phyloP scores from a whole-genome alignment of 2,888 invertebrate genomes.

The Fragum sueziense region DNA sequence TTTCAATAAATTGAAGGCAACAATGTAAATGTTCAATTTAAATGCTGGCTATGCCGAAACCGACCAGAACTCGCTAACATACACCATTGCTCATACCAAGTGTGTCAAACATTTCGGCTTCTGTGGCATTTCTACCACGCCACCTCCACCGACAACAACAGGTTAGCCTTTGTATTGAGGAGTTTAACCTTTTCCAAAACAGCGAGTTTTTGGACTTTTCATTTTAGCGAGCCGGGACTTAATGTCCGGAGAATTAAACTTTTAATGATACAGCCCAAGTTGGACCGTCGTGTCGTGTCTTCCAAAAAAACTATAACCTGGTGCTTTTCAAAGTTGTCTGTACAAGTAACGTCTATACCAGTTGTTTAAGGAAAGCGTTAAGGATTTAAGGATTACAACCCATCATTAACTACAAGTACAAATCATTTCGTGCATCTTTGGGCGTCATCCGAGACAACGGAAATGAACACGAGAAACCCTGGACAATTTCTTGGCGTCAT shows the following conservation, averaged over 20 bases:
- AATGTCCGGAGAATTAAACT: no score
- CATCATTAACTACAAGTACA: no score
- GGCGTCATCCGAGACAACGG: no score
- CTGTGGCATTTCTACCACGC: conserved; percentile 1
- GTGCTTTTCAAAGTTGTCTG: neutral
- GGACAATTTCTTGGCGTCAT: neutral
- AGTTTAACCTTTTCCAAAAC: no score
- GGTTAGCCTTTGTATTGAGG: no score
- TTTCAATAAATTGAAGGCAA: neutral
- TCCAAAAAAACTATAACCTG: neutral
- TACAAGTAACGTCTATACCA: neutral
- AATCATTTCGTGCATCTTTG: no score
- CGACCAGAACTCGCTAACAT: conserved; percentile 19
- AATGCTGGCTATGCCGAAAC: conserved; percentile 21
- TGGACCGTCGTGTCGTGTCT: neutral
- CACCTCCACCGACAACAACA: no score
- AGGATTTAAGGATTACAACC: no score
- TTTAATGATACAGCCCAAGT: neutral
- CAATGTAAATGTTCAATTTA: neutral
- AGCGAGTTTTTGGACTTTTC: no score
- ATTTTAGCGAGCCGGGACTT: no score
- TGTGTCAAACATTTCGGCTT: conserved; percentile 37
- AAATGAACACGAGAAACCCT: neutral
- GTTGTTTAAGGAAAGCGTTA: neutral
- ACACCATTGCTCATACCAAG: conserved; percentile 35